Conservation (phyloP, 2,888 invertebrate genomes). For the Neoaliturus tenellus region DNA sequence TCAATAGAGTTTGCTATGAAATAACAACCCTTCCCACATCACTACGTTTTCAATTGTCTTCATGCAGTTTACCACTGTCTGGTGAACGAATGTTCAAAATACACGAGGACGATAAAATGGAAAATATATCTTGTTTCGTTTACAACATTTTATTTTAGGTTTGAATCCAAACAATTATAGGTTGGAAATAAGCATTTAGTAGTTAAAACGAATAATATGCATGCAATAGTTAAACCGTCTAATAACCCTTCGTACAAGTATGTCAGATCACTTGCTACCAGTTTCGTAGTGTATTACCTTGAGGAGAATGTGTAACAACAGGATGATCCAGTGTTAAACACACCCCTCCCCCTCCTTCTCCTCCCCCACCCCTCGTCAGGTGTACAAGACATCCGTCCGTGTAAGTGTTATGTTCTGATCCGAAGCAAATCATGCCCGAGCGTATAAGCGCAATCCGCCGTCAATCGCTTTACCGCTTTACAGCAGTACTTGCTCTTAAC, state of each 20-base stretch:
- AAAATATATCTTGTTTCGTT: too few species aligned
- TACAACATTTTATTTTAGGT: too few species aligned
- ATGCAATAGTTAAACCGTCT: too few species aligned
- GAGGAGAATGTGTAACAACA: constrained; percentile 19
- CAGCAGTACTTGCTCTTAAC: not conserved
- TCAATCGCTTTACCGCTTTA: constrained; percentile 5
- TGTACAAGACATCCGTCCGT: constrained; percentile 50
- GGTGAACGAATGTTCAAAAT: too few species aligned
- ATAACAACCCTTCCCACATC: too few species aligned
- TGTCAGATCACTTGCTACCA: not conserved
- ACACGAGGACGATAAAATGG: too few species aligned
- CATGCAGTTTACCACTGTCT: too few species aligned
- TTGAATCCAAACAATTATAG: too few species aligned
- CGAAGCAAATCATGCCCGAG: constrained; percentile 17
- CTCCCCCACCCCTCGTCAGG: constrained; percentile 70
- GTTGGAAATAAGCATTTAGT: too few species aligned
- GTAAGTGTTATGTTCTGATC: constrained; percentile 39
- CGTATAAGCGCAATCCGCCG: constrained; percentile 12
- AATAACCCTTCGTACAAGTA: not conserved
- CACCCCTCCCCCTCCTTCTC: constrained; percentile 71
- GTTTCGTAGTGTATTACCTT: constrained; percentile 21
- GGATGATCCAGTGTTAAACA: constrained; percentile 37
- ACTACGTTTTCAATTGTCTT: too few species aligned
- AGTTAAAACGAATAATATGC: too few species aligned
- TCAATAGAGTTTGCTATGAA: too few species aligned